Conservation (phyloP, 2,888 invertebrate species). For the Lymantria monacha region DNA sequence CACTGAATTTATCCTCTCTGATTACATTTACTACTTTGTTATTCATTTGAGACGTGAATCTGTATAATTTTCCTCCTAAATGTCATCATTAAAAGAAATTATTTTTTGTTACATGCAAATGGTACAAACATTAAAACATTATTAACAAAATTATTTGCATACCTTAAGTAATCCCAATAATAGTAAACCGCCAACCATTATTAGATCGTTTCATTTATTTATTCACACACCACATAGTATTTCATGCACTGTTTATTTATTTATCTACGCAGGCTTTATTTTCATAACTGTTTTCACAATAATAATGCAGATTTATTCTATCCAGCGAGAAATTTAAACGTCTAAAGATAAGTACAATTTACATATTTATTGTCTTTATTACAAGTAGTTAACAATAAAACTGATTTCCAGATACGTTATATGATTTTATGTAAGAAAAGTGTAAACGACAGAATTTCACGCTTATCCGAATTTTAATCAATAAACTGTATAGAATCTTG, state of each 20-base stretch:
- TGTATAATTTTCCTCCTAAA: neutral
- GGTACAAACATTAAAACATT: neutral
- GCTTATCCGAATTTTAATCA: slow-evolving; percentile 8
- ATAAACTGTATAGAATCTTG: slow-evolving; percentile 3
- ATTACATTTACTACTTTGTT: neutral
- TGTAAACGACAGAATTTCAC: slow-evolving; percentile 14
- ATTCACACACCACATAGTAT: slow-evolving; percentile 12
- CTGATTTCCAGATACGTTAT: slow-evolving; percentile 5
- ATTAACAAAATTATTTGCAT: slow-evolving; percentile 13
- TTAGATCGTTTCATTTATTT: slow-evolving; percentile 17
- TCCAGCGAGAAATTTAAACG: neutral
- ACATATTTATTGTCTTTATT: neutral
- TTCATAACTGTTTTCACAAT: slow-evolving; percentile 20
- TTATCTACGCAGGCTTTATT: slow-evolving; percentile 25
- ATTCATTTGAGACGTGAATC: neutral
- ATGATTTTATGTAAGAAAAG: slow-evolving; percentile 40
- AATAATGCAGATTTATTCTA: neutral
- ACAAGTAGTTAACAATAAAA: slow-evolving; percentile 25
- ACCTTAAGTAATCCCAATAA: slow-evolving; percentile 31
- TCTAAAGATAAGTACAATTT: neutral
- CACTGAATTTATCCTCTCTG: slow-evolving; percentile 5
- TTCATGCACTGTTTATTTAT: slow-evolving; percentile 20
- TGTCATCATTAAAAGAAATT: neutral
- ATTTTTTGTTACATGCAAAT: neutral
- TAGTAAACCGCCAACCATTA: slow-evolving; percentile 23